Evolutionary conservation across 2,888 invertebrate species (phyloP).

Genomic region (Panorpa germanica): DNA sequence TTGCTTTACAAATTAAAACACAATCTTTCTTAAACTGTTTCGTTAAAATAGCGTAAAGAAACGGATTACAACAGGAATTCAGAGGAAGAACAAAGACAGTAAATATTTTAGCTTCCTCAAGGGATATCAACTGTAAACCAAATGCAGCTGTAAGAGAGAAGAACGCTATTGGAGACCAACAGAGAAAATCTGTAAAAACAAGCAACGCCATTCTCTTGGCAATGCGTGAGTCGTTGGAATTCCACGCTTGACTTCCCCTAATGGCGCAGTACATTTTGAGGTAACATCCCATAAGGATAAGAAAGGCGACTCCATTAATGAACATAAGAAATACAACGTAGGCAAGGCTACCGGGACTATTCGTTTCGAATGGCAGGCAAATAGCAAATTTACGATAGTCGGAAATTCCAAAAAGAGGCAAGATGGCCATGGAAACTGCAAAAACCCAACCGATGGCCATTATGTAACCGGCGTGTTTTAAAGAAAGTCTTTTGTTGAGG

Average conservation of each 20-base stretch:
- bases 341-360: constrained; percentile 53
- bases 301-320: constrained; percentile 84
- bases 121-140: constrained; percentile 72
- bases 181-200: constrained; percentile 92
- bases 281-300: constrained; percentile 90
- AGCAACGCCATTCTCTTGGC: constrained; percentile 93
- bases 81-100: constrained; percentile 91
- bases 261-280: constrained; percentile 96
- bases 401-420: constrained; percentile 81
- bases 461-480: constrained; percentile 78
- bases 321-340: constrained; percentile 84
- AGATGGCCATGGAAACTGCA: constrained; percentile 64
- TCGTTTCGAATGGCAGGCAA: constrained; percentile 88
- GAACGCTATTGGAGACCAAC: constrained; percentile 97
- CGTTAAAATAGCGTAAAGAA: constrained; percentile 91
- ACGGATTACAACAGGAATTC: constrained; percentile 96
- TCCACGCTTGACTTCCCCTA: constrained; percentile 93
- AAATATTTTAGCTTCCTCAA: constrained; percentile 91
- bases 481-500: constrained; percentile 78
- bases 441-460: constrained; percentile 91
- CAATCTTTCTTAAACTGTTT: constrained; percentile 97
- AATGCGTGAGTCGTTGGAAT: constrained; percentile 89
- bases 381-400: constrained; percentile 95
- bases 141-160: constrained; percentile 87
- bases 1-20: constrained; percentile 85